Conservation (phyloP, 1,140 invertebrate species). For the Apocrypta bakeri region DNA sequence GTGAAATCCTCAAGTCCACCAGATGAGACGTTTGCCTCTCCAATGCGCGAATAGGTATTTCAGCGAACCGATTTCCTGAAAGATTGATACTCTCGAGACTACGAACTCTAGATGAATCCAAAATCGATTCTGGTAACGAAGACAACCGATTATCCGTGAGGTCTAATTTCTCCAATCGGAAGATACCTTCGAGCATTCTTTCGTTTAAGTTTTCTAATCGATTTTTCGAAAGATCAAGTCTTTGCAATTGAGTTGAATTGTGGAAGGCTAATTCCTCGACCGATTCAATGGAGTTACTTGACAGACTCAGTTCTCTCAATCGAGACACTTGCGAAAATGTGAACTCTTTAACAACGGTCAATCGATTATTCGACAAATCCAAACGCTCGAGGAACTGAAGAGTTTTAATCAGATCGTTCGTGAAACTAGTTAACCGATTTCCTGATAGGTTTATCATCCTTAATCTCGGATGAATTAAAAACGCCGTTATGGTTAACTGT, state of each 20-base stretch:
- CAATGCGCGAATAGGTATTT: conserved; percentile 85
- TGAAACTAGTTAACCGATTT: conserved; percentile 89
- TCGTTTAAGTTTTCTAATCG: conserved; percentile 84
- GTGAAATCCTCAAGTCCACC: conserved; percentile 84
- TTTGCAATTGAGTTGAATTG: conserved; percentile 91
- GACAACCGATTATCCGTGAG: conserved; percentile 83
- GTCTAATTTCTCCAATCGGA: conserved; percentile 84
- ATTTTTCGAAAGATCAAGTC: conserved; percentile 85
- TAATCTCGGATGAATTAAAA: conserved; percentile 85
- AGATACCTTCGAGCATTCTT: conserved; percentile 87
- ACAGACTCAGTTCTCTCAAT: conserved; percentile 81
- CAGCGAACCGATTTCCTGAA: conserved; percentile 84
- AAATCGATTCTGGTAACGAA: conserved; percentile 88
- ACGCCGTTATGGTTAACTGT: conserved; percentile 87
- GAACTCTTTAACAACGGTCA: conserved; percentile 86
- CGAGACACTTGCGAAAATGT: conserved; percentile 88
- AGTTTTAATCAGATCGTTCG: conserved; percentile 84
- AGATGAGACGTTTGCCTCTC: conserved; percentile 90
- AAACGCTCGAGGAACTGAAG: conserved; percentile 84
- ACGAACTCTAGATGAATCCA: conserved; percentile 85
- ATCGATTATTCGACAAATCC: conserved; percentile 84
- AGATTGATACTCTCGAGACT: conserved; percentile 89
- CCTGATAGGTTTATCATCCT: conserved; percentile 80
- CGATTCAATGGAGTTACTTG: conserved; percentile 84
- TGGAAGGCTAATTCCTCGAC: conserved; percentile 91